A percentile compares a stretch with the other conserved stretches of the same genome.
phyloP scores from a whole-genome alignment of 2,888 invertebrate species.

The Zootermopsis nevadensis region DNA sequence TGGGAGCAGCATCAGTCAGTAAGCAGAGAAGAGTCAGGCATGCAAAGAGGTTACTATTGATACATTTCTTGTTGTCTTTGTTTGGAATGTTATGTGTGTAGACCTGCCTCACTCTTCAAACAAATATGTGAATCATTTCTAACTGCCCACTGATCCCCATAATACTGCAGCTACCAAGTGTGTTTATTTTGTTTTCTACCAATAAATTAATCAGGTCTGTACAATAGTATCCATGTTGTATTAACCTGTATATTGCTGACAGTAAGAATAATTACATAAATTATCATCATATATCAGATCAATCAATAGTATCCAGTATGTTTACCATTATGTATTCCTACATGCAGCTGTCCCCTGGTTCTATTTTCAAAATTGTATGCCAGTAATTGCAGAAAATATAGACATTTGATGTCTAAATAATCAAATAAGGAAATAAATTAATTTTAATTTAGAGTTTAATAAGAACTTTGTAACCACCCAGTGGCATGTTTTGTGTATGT shows the following conservation, averaged over 20 bases:
- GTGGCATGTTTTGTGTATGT: no score
- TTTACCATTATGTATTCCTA: no score
- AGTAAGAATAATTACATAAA: no score
- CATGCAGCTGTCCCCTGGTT: no score
- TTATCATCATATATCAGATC: no score
- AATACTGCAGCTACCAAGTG: background rate
- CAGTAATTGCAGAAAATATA: no score
- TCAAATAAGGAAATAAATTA: no score
- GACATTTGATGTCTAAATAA: no score
- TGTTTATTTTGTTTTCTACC: background rate
- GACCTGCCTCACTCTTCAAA: background rate
- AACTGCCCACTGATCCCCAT: background rate
- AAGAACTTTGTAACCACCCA: no score
- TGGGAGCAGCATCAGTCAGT: conserved; percentile 38
- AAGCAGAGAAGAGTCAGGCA: background rate
- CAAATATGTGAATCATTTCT: background rate
- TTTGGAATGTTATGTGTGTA: conserved; percentile 36
- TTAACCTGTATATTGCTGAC: background rate
- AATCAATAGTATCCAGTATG: no score
- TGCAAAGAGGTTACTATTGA: conserved; percentile 34
- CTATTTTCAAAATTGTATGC: no score
- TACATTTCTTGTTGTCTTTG: conserved; percentile 22
- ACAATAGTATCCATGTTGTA: background rate
- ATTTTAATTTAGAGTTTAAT: no score
- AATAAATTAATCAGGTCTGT: background rate